A percentile compares a stretch with the other conserved stretches of the same genome.
Conservation (phyloP, 2,888 invertebrate species). For the Sinodicranocentrus sp. region DNA sequence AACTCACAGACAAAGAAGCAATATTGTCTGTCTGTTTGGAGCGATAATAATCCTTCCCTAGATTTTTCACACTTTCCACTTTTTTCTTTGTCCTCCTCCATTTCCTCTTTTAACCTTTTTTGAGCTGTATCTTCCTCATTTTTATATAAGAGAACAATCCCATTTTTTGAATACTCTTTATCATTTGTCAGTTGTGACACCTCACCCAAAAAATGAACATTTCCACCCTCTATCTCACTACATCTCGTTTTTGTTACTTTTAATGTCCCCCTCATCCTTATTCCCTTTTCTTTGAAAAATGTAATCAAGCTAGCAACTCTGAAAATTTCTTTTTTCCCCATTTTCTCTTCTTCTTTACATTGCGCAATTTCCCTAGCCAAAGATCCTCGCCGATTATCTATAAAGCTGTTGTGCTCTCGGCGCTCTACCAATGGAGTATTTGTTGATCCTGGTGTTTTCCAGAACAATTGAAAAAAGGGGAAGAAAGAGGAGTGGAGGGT, state of each 20-base stretch:
- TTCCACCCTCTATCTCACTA: conserved; percentile 6
- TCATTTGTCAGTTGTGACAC: conserved; percentile 54
- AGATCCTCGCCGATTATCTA: not conserved
- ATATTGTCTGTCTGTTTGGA: not conserved
- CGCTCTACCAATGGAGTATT: too few relatives aligned
- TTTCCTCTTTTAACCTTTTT: not conserved
- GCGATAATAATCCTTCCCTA: too few relatives aligned
- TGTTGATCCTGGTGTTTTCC: not conserved
- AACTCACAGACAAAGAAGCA: not conserved
- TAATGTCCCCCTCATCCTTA: conserved; percentile 24
- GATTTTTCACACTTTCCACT: too few relatives aligned
- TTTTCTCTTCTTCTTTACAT: not conserved
- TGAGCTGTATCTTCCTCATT: too few relatives aligned
- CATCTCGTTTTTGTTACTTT: conserved; percentile 26
- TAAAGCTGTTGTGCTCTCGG: not conserved
- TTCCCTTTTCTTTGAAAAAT: not conserved
- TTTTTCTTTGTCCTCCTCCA: not conserved
- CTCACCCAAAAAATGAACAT: not conserved
- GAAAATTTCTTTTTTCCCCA: not conserved
- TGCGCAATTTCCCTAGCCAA: conserved; percentile 10
- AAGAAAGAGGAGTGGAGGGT: not conserved
- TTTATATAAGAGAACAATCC: too few relatives aligned
- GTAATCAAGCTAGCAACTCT: conserved; percentile 25
- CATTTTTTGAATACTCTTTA: too few relatives aligned
- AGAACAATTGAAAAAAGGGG: conserved; percentile 40